phyloP scores from a whole-genome alignment of 2,888 invertebrate species.

The Cremastinae sp. region DNA sequence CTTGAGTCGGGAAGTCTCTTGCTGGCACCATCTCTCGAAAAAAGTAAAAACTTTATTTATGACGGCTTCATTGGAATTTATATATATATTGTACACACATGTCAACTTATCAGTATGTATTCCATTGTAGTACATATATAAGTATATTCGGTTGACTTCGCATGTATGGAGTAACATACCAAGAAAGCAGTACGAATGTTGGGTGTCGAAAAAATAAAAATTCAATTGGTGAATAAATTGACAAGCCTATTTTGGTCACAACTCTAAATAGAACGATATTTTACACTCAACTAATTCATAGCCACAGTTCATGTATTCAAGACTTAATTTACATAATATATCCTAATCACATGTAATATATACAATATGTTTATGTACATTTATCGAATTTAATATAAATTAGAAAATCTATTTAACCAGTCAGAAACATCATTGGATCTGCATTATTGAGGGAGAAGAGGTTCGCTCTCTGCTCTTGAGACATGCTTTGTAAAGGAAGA shows the following conservation, averaged over 20 bases:
- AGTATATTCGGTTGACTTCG: too few species aligned
- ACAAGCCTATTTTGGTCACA: background rate
- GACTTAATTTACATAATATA: conserved; percentile 52
- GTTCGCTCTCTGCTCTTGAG: conserved; percentile 72
- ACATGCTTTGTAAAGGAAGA: conserved; percentile 67
- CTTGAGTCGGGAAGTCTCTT: too few species aligned
- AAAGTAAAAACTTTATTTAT: too few species aligned
- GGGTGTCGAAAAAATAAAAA: too few species aligned
- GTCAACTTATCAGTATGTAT: too few species aligned
- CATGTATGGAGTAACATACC: too few species aligned
- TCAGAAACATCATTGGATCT: conserved; percentile 38
- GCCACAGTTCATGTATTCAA: conserved; percentile 36
- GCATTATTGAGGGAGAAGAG: conserved; percentile 68
- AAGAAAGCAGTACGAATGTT: too few species aligned
- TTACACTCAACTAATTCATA: conserved; percentile 32
- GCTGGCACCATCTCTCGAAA: too few species aligned
- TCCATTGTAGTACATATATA: too few species aligned
- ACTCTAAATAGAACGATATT: conserved; percentile 1
- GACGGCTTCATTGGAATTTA: too few species aligned
- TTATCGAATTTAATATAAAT: conserved; percentile 45
- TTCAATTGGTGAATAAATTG: too few species aligned
- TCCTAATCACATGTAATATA: conserved; percentile 53
- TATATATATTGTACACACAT: too few species aligned
- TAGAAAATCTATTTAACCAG: conserved; percentile 58
- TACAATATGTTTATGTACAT: conserved; percentile 58